These are phyloP conservation scores for Caenorhabditis wallacei DNA, from an alignment of 2,888 invertebrate genomes.

Conservation along the genomic window DNA sequence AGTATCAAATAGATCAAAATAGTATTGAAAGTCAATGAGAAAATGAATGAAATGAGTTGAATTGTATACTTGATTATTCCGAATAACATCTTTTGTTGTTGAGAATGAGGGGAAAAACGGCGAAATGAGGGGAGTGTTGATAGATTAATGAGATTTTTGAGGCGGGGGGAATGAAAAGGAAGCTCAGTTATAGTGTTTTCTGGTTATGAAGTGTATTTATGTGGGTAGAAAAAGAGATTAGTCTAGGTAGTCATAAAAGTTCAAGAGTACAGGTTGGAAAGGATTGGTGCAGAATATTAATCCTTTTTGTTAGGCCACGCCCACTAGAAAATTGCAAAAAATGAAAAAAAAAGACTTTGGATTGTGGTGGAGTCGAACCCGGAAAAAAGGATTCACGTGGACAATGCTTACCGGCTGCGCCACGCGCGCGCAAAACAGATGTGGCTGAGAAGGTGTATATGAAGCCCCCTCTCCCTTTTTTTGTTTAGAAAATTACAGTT, in stretches of 20 bases:
- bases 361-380: too few relatives aligned
- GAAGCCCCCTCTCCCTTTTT: too few relatives aligned
- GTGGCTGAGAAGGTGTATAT: too few relatives aligned
- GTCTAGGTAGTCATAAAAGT: neutral
- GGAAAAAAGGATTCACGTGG: too few relatives aligned
- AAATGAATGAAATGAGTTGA: slow-evolving; percentile 42
- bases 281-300: too few relatives aligned
- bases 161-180: neutral
- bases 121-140: neutral
- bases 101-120: neutral
- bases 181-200: neutral
- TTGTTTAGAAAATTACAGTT: too few relatives aligned
- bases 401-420: too few relatives aligned
- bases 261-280: neutral
- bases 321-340: too few relatives aligned
- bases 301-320: too few relatives aligned
- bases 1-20: slow-evolving; percentile 46
- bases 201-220: neutral
- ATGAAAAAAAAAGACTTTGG: too few relatives aligned
- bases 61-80: slow-evolving; percentile 18
- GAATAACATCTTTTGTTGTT: slow-evolving; percentile 16
- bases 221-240: neutral
- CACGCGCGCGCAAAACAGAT: too few relatives aligned
- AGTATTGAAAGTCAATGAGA: slow-evolving; percentile 27
- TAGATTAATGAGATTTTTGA: slow-evolving; percentile 11